A percentile compares a stretch with the other conserved stretches of the same genome.
Conservation (phyloP, 2,113 vertebrate genomes). For the Nestor notabilis region DNA sequence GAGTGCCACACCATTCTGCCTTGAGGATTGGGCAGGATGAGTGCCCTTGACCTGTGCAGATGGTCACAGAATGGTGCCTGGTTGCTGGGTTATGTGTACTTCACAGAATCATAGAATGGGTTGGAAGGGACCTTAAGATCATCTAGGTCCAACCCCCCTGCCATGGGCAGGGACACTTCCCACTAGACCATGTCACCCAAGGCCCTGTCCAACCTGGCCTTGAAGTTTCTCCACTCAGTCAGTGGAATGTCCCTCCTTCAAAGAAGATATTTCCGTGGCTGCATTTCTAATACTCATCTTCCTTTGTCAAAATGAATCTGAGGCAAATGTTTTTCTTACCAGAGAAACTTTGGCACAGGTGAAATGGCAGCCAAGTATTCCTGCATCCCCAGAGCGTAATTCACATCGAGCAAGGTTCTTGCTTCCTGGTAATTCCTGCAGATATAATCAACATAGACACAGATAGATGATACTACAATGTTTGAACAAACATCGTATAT, state of each 20-base stretch:
- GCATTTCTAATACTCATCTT: not conserved
- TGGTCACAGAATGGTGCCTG: not conserved
- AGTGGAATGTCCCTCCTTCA: not conserved
- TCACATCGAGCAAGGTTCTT: not conserved
- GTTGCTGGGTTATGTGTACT: not conserved
- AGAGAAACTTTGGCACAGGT: conserved; percentile 61
- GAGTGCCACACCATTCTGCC: not conserved
- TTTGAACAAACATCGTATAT: not conserved
- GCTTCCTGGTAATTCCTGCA: conserved; percentile 30
- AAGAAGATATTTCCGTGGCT: not conserved
- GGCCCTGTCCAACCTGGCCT: not conserved
- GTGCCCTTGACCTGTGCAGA: not conserved
- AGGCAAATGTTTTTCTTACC: conserved; percentile 52
- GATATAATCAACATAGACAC: not conserved
- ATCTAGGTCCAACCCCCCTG: not conserved
- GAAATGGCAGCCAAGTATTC: conserved; percentile 52
- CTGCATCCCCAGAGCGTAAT: not conserved
- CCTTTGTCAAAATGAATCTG: not conserved
- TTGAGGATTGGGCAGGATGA: not conserved
- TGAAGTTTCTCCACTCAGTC: not conserved
- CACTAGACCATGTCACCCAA: not conserved
- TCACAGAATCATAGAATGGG: not conserved
- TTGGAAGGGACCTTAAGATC: not conserved
- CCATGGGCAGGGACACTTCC: not conserved
- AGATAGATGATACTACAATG: not conserved